Base-by-base conservation (phyloP, 1,140 invertebrate species). In the Chrysoperla carnea region DNA sequence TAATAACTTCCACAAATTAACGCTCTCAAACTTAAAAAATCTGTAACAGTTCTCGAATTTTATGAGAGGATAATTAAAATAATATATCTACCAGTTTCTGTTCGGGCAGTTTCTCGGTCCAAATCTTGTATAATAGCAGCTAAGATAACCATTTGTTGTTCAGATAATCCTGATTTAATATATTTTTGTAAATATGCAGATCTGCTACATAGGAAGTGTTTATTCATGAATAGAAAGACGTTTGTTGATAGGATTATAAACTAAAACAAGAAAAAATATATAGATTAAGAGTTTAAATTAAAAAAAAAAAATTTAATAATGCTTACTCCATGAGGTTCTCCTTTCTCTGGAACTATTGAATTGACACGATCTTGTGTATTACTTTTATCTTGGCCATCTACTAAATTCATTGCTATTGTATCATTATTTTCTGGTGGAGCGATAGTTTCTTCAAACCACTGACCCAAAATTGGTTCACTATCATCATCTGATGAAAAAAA, bases 381-480 rank as follows among this genome's bases (percentile, higher is more conserved):
- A 39, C 63, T 62, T 6, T 56, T 57, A 23, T 59, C 56, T 12
- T 64, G 60, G 43, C 66, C 68, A 23, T 64, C 62, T 5, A 59
- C 53, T 7, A 53, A 55, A 2, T 68, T 62, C 36, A 63, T 68
- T 7, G 63, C 53, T 46, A 76, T 70, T 23, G 46, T 61, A 63
- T 83, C 78, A 38, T 68, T 68, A 1, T 66, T 67, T 49, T 84
- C 82, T 0, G 80, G 77, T 9, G 84, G 84, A 23, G 81, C 81
- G 11, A 92, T 60, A 0, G 87, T 90, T 59, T 90, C 86, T 58
- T 92, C 87, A 64, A 93, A 90, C 86, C 88, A 92, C 42, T 87
- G 71, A 0, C 88, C 88, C 52, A 93, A 70, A 46, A 93, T 78
- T 2, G 87, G 86, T 61, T 93, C 89, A 61, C 84, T 90, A 62